Evolutionary conservation across 35 echinoderm and acorn worm genomes (phyloP), one percentile per base, ranked within the genome.

Genomic region (Anneissia japonica): DNA sequence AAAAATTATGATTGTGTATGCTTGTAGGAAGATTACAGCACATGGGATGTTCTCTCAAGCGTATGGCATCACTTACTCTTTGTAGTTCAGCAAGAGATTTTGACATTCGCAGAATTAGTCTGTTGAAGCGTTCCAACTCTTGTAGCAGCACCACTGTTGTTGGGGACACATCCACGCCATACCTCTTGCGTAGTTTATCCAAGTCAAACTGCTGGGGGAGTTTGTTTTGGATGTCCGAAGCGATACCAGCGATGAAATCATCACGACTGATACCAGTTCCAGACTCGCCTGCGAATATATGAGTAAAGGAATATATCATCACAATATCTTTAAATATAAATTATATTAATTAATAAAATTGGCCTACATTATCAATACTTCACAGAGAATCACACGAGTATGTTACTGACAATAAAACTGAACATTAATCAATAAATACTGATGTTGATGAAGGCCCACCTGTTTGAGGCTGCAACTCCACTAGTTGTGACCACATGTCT

Each of bases 191-290:
- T 73, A 99, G 91, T 81, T 97, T 99, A 38, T 99, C 96, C 86
- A 99, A 83, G 29, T 99, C 96, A 92, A 99, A 99, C 84, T 94
- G 96, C 77, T 94, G 81, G 9, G 96, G 96, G 1, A 99, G 89
- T 75, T 99, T 99, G 31, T 34, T 86, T 75, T 99, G 92, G 74
- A 99, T 99, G 84, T 99, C 96, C 5, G 96, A 94, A 26, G 92
- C 96, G 77, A 97, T 94, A 89, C 91, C 91, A 9, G 96, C 96
- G 39, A 99, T 99, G 86, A 99, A 97, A 78, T 99, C 96, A 30
- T 99, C 96, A 46, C 96, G 89, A 51, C 96, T 99, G 39, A 99
- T 99, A 14, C 96, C 96, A n/a, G 85, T 51, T 0, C 96, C 89
- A 75, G 96, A 90, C 37, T 99, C 96, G 23, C 95, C 95, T 97